Evolutionary conservation across 2,797 vertebrate species (phyloP).

Genomic region (Cuniculus paca): DNA sequence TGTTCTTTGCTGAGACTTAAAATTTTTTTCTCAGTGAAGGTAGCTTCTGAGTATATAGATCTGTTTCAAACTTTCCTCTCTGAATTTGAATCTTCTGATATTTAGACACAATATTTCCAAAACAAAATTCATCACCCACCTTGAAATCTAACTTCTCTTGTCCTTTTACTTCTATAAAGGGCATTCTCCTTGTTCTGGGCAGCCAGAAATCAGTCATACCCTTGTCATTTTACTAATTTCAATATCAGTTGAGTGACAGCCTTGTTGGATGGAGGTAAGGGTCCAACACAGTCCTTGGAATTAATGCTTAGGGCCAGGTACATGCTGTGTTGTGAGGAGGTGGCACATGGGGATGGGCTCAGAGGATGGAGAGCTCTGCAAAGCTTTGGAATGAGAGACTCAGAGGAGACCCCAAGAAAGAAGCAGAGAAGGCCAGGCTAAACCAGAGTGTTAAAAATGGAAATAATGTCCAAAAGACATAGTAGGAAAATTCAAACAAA

Average conservation of each 20-base stretch:
- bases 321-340: background rate
- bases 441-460: background rate
- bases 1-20: background rate
- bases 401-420: background rate
- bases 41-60: background rate
- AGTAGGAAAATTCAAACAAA: constrained; percentile 46
- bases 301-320: background rate
- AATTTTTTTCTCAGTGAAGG: background rate
- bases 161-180: background rate
- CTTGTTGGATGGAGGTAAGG: background rate
- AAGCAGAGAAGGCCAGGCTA: background rate
- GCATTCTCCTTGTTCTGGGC: background rate
- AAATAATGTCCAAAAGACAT: background rate
- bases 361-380: background rate
- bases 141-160: background rate
- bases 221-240: background rate
- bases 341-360: background rate
- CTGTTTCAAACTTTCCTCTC: background rate
- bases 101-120: background rate
- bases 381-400: background rate
- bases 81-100: background rate
- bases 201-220: background rate
- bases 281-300: background rate
- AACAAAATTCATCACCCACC: background rate
- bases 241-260: background rate